A percentile compares a stretch with the other conserved stretches of the same genome.
Evolutionary conservation across 2,797 vertebrate species (phyloP).

Genomic region (Hipposideros larvatus): DNA sequence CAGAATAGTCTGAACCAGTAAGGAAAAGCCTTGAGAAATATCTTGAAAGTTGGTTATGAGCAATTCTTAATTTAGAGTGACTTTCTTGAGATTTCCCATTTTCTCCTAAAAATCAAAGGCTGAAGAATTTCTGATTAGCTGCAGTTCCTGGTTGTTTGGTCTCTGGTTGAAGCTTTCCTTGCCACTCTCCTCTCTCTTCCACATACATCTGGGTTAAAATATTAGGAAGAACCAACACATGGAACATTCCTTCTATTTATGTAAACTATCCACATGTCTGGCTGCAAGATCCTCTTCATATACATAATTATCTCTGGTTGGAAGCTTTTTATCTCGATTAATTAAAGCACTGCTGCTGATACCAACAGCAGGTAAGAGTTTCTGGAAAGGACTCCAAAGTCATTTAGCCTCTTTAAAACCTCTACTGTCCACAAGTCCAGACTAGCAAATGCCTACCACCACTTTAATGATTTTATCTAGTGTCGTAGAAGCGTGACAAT

Average conservation of each 20-base stretch:
- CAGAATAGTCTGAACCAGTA: not conserved
- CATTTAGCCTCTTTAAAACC: conserved; percentile 8
- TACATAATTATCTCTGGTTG: not conserved
- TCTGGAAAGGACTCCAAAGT: conserved; percentile 33
- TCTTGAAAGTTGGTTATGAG: not conserved
- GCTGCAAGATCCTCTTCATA: conserved; percentile 46
- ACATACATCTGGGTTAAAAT: not conserved
- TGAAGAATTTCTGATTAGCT: conserved; percentile 3
- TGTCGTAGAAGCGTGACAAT: not conserved
- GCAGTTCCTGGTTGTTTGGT: not conserved
- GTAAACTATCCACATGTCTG: not conserved
- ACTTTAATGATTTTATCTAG: not conserved
- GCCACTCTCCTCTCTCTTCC: not conserved
- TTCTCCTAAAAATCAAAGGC: conserved; percentile 9
- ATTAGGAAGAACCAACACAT: not conserved
- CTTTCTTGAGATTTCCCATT: conserved; percentile 14
- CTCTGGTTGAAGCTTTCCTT: not conserved
- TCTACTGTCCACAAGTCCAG: not conserved
- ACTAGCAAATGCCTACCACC: not conserved
- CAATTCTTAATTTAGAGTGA: not conserved
- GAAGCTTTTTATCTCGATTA: conserved; percentile 67
- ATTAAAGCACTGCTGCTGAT: conserved; percentile 62
- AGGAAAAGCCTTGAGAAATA: not conserved
- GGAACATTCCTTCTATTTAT: not conserved
- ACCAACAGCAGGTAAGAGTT: conserved; percentile 44